Evolutionary conservation across 2,797 vertebrate genomes (phyloP).

Genomic region (Enteromius thamalakanensis): DNA sequence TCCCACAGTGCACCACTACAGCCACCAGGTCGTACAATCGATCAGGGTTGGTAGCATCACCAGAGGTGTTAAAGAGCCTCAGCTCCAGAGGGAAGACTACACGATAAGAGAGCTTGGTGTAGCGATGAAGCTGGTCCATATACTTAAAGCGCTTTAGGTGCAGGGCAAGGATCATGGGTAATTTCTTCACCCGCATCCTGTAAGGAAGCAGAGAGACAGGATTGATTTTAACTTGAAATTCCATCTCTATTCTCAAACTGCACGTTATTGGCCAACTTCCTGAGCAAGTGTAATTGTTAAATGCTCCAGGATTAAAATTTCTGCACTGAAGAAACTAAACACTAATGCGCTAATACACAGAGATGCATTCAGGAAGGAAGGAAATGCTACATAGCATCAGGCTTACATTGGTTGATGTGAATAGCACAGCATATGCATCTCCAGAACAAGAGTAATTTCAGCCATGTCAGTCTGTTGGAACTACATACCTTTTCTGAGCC

Average conservation of each 20-base stretch:
- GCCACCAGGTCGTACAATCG: slow-evolving; percentile 94
- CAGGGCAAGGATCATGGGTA: slow-evolving; percentile 92
- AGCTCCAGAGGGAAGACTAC: slow-evolving; percentile 95
- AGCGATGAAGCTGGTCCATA: slow-evolving; percentile 94
- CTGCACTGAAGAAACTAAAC: neutral
- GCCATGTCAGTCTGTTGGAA: neutral
- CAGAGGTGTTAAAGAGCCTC: slow-evolving; percentile 92
- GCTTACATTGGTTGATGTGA: slow-evolving; percentile 43
- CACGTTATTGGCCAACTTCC: slow-evolving; percentile 12
- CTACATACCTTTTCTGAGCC: slow-evolving; percentile 88
- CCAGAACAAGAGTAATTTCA: slow-evolving; percentile 4
- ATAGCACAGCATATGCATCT: neutral
- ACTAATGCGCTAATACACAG: neutral
- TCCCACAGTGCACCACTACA: slow-evolving; percentile 92
- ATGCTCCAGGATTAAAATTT: slow-evolving; percentile 7
- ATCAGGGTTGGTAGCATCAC: slow-evolving; percentile 92
- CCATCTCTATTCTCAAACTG: neutral
- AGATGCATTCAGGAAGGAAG: slow-evolving; percentile 2
- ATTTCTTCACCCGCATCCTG: slow-evolving; percentile 92
- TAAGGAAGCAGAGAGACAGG: neutral
- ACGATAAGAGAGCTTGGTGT: slow-evolving; percentile 92
- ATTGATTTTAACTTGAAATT: slow-evolving; percentile 4
- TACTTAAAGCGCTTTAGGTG: slow-evolving; percentile 94
- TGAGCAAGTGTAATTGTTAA: slow-evolving; percentile 1
- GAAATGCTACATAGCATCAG: slow-evolving; percentile 5